phyloP scores from a whole-genome alignment of 2,888 invertebrate species.

The Sericinus montela region DNA sequence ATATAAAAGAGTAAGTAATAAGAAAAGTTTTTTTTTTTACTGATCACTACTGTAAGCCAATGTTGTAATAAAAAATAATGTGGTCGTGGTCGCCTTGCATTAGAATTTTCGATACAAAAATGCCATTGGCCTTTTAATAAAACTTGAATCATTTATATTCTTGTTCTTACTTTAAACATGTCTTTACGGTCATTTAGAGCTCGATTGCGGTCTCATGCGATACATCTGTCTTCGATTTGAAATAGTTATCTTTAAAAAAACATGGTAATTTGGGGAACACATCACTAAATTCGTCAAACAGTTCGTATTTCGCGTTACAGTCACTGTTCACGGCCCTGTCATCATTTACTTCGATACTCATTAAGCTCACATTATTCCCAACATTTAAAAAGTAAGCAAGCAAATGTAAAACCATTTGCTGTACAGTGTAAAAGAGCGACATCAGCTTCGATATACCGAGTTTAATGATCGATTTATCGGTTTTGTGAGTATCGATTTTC shows the following conservation, averaged over 20 bases:
- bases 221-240: background rate
- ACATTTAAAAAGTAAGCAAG: slow-evolving; percentile 32
- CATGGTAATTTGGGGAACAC: slow-evolving; percentile 49
- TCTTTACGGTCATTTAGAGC: background rate
- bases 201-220: background rate
- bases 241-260: slow-evolving; percentile 21
- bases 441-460: slow-evolving; percentile 38
- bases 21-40: no score
- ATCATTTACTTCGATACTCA: slow-evolving; percentile 21
- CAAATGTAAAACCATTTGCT: slow-evolving; percentile 71
- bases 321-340: slow-evolving; percentile 29
- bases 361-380: slow-evolving; percentile 15
- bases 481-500: background rate
- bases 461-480: slow-evolving; percentile 14
- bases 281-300: slow-evolving; percentile 48
- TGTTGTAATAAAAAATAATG: no score
- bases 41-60: no score
- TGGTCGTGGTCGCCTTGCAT: background rate
- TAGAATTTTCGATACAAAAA: slow-evolving; percentile 7
- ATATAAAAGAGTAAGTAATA: no score
- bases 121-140: slow-evolving; percentile 10
- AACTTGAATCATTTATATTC: background rate
- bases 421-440: slow-evolving; percentile 43
- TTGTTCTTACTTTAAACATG: background rate
- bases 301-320: slow-evolving; percentile 24